phyloP scores from a whole-genome alignment of 2,888 invertebrate genomes.

The Drosophila neonasuta region DNA sequence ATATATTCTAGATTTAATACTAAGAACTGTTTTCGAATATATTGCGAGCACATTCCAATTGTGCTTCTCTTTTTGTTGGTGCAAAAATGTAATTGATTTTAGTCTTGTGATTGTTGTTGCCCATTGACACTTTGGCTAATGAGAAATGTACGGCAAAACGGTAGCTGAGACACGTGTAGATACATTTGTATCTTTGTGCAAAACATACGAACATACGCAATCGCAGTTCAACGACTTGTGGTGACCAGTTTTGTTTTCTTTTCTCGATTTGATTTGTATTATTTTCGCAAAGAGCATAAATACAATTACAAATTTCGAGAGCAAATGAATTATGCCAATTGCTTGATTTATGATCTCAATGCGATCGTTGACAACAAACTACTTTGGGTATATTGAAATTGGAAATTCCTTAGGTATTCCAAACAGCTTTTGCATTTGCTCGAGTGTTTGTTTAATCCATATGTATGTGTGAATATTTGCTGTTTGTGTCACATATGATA shows the following conservation, averaged over 20 bases:
- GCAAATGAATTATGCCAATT: conserved; percentile 45
- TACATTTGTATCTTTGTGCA: conserved; percentile 62
- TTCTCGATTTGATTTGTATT: conserved; percentile 10
- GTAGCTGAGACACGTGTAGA: conserved; percentile 49
- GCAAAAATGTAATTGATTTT: background rate
- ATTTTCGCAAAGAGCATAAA: conserved; percentile 33
- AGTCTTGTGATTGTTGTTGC: background rate
- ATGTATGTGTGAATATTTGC: conserved; percentile 20
- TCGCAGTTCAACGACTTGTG: conserved; percentile 59
- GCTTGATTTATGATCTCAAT: conserved; percentile 44
- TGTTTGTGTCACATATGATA: conserved; percentile 27
- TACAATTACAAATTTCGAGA: conserved; percentile 13
- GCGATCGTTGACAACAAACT: conserved; percentile 31
- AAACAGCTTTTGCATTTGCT: conserved; percentile 9
- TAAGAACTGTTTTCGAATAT: no score
- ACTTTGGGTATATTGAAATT: conserved; percentile 16
- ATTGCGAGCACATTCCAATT: background rate
- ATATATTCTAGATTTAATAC: no score
- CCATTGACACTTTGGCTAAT: conserved; percentile 53
- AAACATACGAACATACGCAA: conserved; percentile 1
- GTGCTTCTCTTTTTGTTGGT: background rate
- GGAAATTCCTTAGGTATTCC: conserved; percentile 32
- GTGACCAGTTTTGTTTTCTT: conserved; percentile 41
- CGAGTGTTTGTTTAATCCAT: conserved; percentile 1
- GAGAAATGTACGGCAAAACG: conserved; percentile 48